Evolutionary conservation across 2,888 invertebrate species (phyloP).

Genomic region (Parnassius smintheus): DNA sequence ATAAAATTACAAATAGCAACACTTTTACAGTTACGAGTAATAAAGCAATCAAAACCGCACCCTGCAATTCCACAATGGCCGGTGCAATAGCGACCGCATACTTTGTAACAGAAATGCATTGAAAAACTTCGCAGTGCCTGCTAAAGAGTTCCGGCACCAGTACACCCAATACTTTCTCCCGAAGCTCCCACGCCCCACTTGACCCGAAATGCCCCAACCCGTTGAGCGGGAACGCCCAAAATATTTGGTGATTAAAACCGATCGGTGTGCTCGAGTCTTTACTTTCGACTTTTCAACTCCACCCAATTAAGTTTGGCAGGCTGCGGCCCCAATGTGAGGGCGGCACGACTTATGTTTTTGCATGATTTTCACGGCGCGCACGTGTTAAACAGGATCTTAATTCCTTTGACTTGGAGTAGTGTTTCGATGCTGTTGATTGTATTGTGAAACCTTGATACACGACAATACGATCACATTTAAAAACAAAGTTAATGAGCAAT

Average conservation of each 20-base stretch:
- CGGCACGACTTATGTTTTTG: slow-evolving; percentile 18
- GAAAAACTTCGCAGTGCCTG: slow-evolving; percentile 55
- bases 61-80: slow-evolving; percentile 57
- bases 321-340: slow-evolving; percentile 12
- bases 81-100: slow-evolving; percentile 48
- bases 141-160: slow-evolving; percentile 61
- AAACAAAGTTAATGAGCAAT: slow-evolving; percentile 8
- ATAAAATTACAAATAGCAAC: background rate
- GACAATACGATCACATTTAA: background rate
- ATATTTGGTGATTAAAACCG: slow-evolving; percentile 67
- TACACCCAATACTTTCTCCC: slow-evolving; percentile 66
- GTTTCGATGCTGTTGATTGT: slow-evolving; percentile 9
- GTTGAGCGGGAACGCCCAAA: slow-evolving; percentile 75
- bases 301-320: slow-evolving; percentile 54
- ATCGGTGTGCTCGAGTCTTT: slow-evolving; percentile 55
- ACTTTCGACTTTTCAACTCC: slow-evolving; percentile 61
- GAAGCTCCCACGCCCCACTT: slow-evolving; percentile 72
- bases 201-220: slow-evolving; percentile 50
- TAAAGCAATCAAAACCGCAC: slow-evolving; percentile 40
- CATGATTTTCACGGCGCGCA: slow-evolving; percentile 22
- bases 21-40: background rate
- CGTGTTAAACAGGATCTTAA: slow-evolving; percentile 19
- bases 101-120: slow-evolving; percentile 37
- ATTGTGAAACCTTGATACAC: background rate
- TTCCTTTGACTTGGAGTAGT: background rate